These are phyloP conservation scores for Alitta virens DNA, from an alignment of 2,888 invertebrate genomes.

Conservation along the genomic window DNA sequence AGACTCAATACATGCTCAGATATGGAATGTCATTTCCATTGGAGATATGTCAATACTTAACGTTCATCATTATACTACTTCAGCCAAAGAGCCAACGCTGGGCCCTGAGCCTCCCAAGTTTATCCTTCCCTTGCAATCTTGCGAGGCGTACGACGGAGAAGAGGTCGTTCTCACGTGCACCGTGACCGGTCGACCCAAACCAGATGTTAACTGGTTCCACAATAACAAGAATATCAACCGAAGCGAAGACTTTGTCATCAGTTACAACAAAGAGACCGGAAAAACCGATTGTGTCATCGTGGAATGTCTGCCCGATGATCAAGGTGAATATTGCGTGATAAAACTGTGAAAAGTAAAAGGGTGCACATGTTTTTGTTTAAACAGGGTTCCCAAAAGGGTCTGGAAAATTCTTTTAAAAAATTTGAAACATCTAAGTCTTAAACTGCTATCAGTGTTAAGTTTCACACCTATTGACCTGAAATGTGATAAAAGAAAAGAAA, in stretches of 20 bases:
- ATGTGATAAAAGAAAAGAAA: too few species aligned
- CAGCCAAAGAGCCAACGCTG: constrained; percentile 20
- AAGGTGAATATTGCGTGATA: constrained; percentile 31
- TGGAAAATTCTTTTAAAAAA: neutral
- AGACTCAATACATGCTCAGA: too few species aligned
- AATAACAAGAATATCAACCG: constrained; percentile 55
- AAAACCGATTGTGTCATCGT: constrained; percentile 52
- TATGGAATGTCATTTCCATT: too few species aligned
- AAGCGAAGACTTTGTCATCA: constrained; percentile 54
- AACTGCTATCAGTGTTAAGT: too few species aligned
- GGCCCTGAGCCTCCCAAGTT: constrained; percentile 43
- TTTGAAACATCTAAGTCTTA: too few species aligned
- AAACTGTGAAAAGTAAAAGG: neutral
- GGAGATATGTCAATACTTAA: too few species aligned
- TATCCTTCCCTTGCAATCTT: constrained; percentile 33
- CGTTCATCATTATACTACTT: too few species aligned
- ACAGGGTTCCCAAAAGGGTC: too few species aligned
- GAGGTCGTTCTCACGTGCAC: constrained; percentile 49
- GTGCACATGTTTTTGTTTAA: neutral
- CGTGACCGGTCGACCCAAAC: constrained; percentile 49
- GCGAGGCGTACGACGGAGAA: constrained; percentile 45
- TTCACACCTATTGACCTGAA: too few species aligned
- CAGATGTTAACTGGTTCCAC: constrained; percentile 54
- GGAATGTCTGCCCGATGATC: constrained; percentile 56
- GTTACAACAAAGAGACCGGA: constrained; percentile 51